Evolutionary conservation across 2,797 vertebrate species (phyloP).

Genomic region (Lacerta viridis): DNA sequence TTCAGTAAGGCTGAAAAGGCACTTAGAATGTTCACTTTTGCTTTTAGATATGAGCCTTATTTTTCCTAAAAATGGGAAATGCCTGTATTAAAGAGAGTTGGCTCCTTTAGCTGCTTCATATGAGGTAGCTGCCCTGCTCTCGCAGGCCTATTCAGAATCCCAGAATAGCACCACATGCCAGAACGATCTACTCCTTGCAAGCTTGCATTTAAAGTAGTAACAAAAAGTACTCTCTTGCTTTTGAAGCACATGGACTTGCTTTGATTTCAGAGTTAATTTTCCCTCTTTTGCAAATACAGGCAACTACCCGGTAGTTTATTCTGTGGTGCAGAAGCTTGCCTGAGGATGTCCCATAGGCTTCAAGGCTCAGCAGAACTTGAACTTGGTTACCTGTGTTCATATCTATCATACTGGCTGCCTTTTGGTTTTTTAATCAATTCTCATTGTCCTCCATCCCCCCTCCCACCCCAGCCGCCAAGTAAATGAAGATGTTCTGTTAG

Average conservation of each 20-base stretch:
- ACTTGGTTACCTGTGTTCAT: neutral
- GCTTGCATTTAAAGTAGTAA: neutral
- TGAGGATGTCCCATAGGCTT: neutral
- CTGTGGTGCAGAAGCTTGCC: neutral
- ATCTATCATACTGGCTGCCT: no score
- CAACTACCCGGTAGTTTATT: neutral
- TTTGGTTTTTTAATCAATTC: neutral
- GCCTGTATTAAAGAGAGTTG: rapidly evolving
- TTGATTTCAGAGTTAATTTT: neutral
- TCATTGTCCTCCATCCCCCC: neutral
- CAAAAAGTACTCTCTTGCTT: neutral
- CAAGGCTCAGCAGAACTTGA: neutral
- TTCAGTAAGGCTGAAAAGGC: neutral
- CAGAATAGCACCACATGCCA: conserved; percentile 27
- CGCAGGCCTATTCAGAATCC: neutral
- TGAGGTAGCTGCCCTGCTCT: neutral
- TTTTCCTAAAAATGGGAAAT: neutral
- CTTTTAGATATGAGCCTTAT: neutral
- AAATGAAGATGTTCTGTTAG: neutral
- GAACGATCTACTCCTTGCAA: neutral
- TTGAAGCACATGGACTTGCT: neutral
- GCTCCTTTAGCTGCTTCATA: neutral
- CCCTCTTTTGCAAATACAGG: neutral
- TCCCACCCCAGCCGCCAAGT: no score
- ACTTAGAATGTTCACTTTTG: neutral